These are phyloP conservation scores for Scaptomyza reducta DNA, from an alignment of 2,888 invertebrate species.

Conservation along the genomic window DNA sequence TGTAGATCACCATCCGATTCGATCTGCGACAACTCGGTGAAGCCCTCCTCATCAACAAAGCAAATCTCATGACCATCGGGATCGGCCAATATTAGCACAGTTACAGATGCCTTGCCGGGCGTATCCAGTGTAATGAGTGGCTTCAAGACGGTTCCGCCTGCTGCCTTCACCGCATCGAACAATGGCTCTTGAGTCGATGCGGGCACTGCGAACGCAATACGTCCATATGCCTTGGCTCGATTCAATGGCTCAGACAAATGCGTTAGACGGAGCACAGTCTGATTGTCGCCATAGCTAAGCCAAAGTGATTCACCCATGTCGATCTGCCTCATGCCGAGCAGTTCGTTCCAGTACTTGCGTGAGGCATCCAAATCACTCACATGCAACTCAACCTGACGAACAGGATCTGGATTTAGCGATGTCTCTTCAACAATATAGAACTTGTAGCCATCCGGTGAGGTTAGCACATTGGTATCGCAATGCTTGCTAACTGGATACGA, in stretches of 20 bases:
- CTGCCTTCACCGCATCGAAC: constrained; percentile 89
- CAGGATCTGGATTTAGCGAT: constrained; percentile 88
- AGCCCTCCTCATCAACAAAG: constrained; percentile 98
- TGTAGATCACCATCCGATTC: constrained; percentile 93
- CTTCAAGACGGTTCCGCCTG: constrained; percentile 91
- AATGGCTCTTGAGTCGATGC: constrained; percentile 90
- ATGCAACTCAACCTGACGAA: constrained; percentile 91
- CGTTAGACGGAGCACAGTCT: constrained; percentile 90
- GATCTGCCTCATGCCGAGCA: constrained; percentile 90
- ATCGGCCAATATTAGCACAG: constrained; percentile 98
- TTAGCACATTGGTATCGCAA: constrained; percentile 87
- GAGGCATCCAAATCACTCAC: constrained; percentile 91
- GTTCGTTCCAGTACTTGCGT: constrained; percentile 92
- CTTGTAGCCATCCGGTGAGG: constrained; percentile 96
- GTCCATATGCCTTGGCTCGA: constrained; percentile 95
- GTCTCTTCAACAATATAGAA: constrained; percentile 91
- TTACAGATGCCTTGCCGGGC: constrained; percentile 98
- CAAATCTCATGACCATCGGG: constrained; percentile 99
- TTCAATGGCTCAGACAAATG: constrained; percentile 86
- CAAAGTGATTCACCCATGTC: constrained; percentile 87
- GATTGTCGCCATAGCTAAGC: constrained; percentile 89
- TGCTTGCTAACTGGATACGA: constrained; percentile 90
- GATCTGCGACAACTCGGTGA: constrained; percentile 92
- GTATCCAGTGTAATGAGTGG: constrained; percentile 97
- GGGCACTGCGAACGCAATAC: constrained; percentile 97